These are phyloP conservation scores for Ceratoteleas bidentatus DNA, from an alignment of 1,140 invertebrate genomes.

Conservation along the genomic window DNA sequence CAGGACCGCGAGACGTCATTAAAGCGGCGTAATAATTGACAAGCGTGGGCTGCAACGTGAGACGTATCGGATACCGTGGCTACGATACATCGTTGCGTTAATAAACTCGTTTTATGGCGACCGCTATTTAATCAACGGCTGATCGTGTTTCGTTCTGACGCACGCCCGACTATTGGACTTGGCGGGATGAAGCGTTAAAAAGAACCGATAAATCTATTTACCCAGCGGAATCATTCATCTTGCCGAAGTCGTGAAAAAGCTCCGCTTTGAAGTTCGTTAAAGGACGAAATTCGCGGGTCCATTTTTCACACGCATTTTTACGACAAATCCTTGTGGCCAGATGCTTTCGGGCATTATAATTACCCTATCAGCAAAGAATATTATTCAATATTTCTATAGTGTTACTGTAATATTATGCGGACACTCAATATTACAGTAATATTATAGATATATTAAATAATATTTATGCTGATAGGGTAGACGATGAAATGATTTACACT, in stretches of 20 bases:
- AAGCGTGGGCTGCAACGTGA: constrained; percentile 18
- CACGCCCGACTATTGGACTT: constrained; percentile 7
- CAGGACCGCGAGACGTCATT: constrained; percentile 18
- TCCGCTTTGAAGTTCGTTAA: constrained; percentile 8
- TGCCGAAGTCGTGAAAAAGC: constrained; percentile 21
- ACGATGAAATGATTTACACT: too few species aligned
- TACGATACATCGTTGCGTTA: constrained; percentile 23
- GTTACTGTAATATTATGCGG: too few species aligned
- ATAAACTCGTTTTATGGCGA: constrained; percentile 31
- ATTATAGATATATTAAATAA: too few species aligned
- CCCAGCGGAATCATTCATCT: constrained; percentile 18
- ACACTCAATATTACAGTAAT: too few species aligned
- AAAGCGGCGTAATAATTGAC: constrained; percentile 24
- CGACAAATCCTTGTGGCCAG: too few species aligned
- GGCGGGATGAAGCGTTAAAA: constrained; percentile 7
- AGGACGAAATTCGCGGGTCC: not conserved
- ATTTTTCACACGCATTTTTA: too few species aligned
- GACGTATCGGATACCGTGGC: constrained; percentile 23
- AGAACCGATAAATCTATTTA: constrained; percentile 19
- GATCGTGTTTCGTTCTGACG: constrained; percentile 27
- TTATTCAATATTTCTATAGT: too few species aligned
- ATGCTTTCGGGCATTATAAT: too few species aligned
- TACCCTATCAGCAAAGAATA: too few species aligned
- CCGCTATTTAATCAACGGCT: constrained; percentile 25
- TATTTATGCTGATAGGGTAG: too few species aligned